Base-by-base conservation (phyloP, 1,140 invertebrate genomes). In the Ips nitidus region DNA sequence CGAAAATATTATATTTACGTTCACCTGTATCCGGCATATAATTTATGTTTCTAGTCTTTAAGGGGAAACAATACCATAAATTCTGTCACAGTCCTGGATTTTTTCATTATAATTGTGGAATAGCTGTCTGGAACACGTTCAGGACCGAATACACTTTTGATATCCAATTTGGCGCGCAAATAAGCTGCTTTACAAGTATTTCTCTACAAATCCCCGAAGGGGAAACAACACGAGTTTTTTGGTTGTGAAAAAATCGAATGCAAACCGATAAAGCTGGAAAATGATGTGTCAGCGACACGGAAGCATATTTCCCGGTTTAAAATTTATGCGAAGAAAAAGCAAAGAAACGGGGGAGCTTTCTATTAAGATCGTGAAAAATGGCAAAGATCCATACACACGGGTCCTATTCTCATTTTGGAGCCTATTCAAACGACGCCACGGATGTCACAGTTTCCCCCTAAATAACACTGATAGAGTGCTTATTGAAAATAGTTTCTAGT, bases 341-440 rank as follows among this genome's bases (percentile, higher is more conserved):
- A 43, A 60, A 60, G 40, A 60, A 43, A n/a, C 42, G 40, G 40
- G 40, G 45, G 6, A 42, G 40, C n/a, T 60, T 60, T 60, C 58
- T 60, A 60, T 60, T 60, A 60, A 60, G 41, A n/a, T 60, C 58
- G 22, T 42, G 58, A 60, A 60, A 60, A 60, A 60, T 60, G 58
- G 40, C 22, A 60, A 40, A 41, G 40, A 60, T 60, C 58, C 41
- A 43, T 7, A 42, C 41, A 43, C 45, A 50, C 45, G 45, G 6
- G 58, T 8, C 58, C 41, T 41, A 36, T 36, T 40, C 41, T 43
- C 50, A 61, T 50, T 61, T 37, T 61, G 4, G 59, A 47, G 42
- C 50, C 42, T 6, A 47, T 45, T 45, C 43, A 45, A 38, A 7
- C 22, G 36, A 47, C 5, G 22, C 6, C 39, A 7, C 53, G 53